phyloP scores from a whole-genome alignment of 2,797 vertebrate genomes.

The Anguilla obscura region DNA sequence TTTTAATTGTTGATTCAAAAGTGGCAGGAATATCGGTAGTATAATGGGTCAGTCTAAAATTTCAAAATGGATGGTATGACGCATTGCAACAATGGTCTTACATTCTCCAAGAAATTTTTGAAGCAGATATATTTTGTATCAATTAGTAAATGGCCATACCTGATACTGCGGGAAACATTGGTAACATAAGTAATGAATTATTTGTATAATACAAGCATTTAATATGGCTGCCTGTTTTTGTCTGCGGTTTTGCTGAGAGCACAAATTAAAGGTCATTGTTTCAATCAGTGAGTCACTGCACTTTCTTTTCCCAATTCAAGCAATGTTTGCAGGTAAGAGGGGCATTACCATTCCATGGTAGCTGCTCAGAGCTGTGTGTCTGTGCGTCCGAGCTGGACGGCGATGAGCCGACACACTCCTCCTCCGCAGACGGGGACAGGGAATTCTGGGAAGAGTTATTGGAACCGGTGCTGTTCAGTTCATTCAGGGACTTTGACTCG shows the following conservation, averaged over 20 bases:
- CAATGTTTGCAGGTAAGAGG: constrained; percentile 39
- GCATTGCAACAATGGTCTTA: too few relatives aligned
- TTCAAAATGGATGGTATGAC: too few relatives aligned
- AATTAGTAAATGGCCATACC: not conserved
- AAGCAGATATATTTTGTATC: too few relatives aligned
- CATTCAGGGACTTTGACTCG: constrained; percentile 48
- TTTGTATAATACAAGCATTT: not conserved
- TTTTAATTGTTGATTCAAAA: too few relatives aligned
- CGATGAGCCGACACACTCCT: constrained; percentile 45
- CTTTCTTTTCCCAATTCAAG: not conserved
- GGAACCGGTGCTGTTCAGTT: constrained; percentile 55
- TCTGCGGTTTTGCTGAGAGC: not conserved
- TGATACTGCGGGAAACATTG: not conserved
- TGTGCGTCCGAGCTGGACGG: constrained; percentile 34
- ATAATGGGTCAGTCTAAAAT: too few relatives aligned
- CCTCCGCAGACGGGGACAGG: constrained; percentile 33
- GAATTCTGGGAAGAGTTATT: constrained; percentile 53
- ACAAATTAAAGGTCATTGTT: not conserved
- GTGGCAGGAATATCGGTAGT: too few relatives aligned
- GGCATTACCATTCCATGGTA: constrained; percentile 68
- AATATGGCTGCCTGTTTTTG: not conserved
- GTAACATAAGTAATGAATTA: not conserved
- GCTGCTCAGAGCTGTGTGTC: constrained; percentile 46
- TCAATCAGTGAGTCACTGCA: not conserved
- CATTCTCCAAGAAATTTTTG: too few relatives aligned